phyloP scores from a whole-genome alignment of 2,888 invertebrate genomes.

The Galerucella pusilla region DNA sequence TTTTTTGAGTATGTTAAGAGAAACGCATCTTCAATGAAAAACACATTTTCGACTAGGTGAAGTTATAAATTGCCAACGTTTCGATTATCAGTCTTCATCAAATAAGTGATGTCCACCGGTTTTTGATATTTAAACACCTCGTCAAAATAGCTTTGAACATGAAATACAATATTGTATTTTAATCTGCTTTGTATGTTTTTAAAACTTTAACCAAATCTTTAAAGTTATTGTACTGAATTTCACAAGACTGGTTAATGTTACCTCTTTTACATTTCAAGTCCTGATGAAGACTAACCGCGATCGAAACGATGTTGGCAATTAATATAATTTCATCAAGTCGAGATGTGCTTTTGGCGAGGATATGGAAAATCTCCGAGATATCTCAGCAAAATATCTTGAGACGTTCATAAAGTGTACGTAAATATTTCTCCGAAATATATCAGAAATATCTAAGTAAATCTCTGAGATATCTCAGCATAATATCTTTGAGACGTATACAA shows the following conservation, averaged over 20 bases:
- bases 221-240: too few relatives aligned
- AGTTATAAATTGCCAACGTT: not conserved
- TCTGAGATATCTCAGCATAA: not conserved
- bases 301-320: conserved; percentile 2
- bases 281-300: not conserved
- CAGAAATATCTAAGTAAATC: too few relatives aligned
- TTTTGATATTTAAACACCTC: not conserved
- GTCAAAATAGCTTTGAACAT: too few relatives aligned
- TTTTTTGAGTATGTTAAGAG: not conserved
- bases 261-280: too few relatives aligned
- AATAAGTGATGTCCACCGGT: conserved; percentile 1
- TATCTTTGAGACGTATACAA: too few relatives aligned
- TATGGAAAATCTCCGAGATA: not conserved
- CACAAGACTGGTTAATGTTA: too few relatives aligned
- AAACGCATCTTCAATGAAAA: not conserved
- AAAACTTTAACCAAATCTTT: too few relatives aligned
- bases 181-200: too few relatives aligned
- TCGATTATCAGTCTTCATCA: not conserved
- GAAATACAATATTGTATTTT: too few relatives aligned
- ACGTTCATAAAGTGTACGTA: too few relatives aligned
- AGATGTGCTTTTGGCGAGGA: not conserved
- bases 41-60: not conserved
- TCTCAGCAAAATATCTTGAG: too few relatives aligned
- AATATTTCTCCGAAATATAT: not conserved
- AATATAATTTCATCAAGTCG: not conserved